Evolutionary conservation across 2,797 vertebrate species (phyloP), one percentile per base, ranked within the genome.

Genomic region (Cetoscarus ocellatus): DNA sequence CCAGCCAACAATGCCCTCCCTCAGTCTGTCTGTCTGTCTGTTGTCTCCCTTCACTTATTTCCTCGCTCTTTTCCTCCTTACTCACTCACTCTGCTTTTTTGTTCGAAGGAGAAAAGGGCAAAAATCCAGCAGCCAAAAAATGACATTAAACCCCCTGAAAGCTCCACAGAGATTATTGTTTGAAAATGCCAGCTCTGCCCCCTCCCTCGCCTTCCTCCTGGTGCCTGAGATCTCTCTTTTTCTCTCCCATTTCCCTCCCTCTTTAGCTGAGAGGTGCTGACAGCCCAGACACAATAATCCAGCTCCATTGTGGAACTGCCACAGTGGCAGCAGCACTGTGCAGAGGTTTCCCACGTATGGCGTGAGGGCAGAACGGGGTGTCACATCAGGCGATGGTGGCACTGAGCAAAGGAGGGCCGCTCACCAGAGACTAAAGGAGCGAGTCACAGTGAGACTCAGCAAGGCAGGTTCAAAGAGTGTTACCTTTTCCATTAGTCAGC

Each of bases 211-310:
- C 56, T 44, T 39, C 60, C 60, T 49, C 72, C 43, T 7, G 2
- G 47, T 36, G 51, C 66, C 69, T 62, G 67, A 74, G 79, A 84
- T 85, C 71, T 59, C 48, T 62, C 66, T 51, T 40, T 51, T 55
- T 27, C 52, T 13, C 49, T 40, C 49, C 61, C 34, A 17, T 1
- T 75, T 81, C 67, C 61, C 71, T 77, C 79, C 19, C 77, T 84
- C 80, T 86, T 87, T 75, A 83, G 85, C 85, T 73, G 80, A 88
- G 80, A 90, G 86, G 84, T 87, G 90, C 82, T 84, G 91, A 92
- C 90, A 90, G 86, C 82, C 77, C 85, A 86, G 86, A 91, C 86
- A 90, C 86, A 88, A 90, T 91, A 91, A 91, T 91, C 88, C 86
- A 79, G 77, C 75, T 80, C 77, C 44, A 74, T 85, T 84, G 88